These are phyloP conservation scores for Cololabis saira DNA, from an alignment of 2,113 vertebrate species.

Conservation along the genomic window DNA sequence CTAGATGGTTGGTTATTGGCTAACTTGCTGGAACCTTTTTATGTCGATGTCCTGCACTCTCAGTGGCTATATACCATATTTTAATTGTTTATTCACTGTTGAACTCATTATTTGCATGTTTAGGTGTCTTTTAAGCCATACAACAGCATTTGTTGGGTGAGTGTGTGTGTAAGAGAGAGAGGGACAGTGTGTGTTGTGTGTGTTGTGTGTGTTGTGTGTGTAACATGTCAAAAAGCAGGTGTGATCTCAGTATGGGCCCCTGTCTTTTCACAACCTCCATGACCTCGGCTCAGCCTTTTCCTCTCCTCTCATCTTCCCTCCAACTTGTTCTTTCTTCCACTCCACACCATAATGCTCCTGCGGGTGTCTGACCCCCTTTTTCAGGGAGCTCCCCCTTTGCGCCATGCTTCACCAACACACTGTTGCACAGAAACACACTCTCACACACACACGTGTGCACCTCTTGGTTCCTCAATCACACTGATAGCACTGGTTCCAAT, in stretches of 20 bases:
- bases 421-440: constrained; percentile 63
- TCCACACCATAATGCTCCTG: constrained; percentile 65
- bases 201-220: constrained; percentile 31
- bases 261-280: constrained; percentile 62
- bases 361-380: constrained; percentile 72
- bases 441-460: constrained; percentile 44
- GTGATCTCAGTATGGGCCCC: constrained; percentile 64
- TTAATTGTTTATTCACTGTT: constrained; percentile 25
- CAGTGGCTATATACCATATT: constrained; percentile 11
- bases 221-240: constrained; percentile 60
- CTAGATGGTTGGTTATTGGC: constrained; percentile 5
- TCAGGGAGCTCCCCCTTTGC: constrained; percentile 59
- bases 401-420: constrained; percentile 75
- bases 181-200: constrained; percentile 7
- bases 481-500: constrained; percentile 84
- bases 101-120: constrained; percentile 27
- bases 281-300: constrained; percentile 47
- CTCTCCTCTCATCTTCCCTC: constrained; percentile 67
- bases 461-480: constrained; percentile 78
- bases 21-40: neutral
- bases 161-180: neutral
- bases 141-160: neutral
- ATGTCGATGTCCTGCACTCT: neutral
- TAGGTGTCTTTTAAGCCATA: constrained; percentile 42
- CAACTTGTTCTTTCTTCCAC: constrained; percentile 63